Conservation (phyloP, 2,113 vertebrate genomes). For the Eleginops maclovinus region DNA sequence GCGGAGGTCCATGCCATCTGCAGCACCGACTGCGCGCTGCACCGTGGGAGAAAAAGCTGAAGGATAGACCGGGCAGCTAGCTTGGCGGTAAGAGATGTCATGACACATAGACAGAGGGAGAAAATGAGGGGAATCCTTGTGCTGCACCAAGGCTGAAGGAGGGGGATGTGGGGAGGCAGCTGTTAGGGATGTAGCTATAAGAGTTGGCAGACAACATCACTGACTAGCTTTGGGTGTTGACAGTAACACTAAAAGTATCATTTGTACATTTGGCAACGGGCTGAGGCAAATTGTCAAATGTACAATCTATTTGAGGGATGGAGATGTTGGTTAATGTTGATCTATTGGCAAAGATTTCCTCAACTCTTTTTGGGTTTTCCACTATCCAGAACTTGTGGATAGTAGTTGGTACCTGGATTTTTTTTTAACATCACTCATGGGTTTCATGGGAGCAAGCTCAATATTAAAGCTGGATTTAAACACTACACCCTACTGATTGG, state of each 20-base stretch:
- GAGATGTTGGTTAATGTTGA: not conserved
- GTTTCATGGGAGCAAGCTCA: too few species aligned
- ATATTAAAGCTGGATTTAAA: too few species aligned
- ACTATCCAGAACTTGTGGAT: too few species aligned
- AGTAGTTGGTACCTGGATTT: too few species aligned
- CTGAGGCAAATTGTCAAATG: not conserved
- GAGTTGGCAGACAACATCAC: slow-evolving; percentile 20
- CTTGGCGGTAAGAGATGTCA: slow-evolving; percentile 39
- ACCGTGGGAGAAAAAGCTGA: slow-evolving; percentile 48
- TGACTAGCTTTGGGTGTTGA: slow-evolving; percentile 12
- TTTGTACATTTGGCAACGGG: not conserved
- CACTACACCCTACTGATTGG: too few species aligned
- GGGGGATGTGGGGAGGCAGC: slow-evolving; percentile 32
- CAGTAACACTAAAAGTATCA: slow-evolving; percentile 31
- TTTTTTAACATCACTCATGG: too few species aligned
- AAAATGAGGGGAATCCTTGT: slow-evolving; percentile 45
- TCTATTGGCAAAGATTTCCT: too few species aligned
- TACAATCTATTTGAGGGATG: not conserved
- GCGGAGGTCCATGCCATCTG: slow-evolving; percentile 64
- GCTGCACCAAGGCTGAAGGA: slow-evolving; percentile 16
- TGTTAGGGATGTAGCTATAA: slow-evolving; percentile 27
- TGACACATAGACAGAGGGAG: slow-evolving; percentile 63
- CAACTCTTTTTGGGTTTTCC: too few species aligned
- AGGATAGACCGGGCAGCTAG: slow-evolving; percentile 30
- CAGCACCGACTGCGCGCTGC: slow-evolving; percentile 6